Percentiles rank a stretch among this genome's conserved stretches.
phyloP scores from a whole-genome alignment of 2,113 vertebrate species.

The Aramus guarauna region DNA sequence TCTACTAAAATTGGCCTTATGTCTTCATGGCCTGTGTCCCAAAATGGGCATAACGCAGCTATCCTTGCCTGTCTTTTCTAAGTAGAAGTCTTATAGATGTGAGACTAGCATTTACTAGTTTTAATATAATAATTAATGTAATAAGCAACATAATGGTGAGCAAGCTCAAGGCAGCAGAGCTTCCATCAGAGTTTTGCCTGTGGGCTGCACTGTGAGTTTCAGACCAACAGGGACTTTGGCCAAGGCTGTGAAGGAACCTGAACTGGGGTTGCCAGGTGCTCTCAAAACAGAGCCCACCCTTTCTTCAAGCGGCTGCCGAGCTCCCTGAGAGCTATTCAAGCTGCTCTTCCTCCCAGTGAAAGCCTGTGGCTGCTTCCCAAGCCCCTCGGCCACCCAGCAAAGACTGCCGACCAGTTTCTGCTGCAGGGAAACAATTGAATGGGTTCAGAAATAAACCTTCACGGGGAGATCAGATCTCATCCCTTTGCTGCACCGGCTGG shows the following conservation, averaged over 20 bases:
- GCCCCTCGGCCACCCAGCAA: neutral
- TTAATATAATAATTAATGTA: neutral
- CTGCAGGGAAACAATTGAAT: neutral
- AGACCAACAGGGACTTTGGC: neutral
- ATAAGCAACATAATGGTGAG: neutral
- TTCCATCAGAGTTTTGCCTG: neutral
- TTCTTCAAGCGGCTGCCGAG: neutral
- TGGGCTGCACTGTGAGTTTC: neutral
- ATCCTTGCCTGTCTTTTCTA: neutral
- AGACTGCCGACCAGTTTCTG: constrained; percentile 1
- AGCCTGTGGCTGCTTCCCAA: constrained; percentile 47
- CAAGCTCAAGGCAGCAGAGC: neutral
- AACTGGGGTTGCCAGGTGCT: neutral
- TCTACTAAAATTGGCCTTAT: neutral
- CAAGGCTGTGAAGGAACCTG: neutral
- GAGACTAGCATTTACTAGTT: neutral
- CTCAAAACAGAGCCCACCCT: constrained; percentile 8
- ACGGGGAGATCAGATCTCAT: neutral
- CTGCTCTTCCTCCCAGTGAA: constrained; percentile 27
- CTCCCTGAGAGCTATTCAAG: constrained; percentile 20
- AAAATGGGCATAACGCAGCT: neutral
- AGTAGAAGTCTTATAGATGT: neutral
- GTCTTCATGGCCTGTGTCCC: neutral
- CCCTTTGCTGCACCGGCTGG: neutral
- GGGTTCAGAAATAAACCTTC: constrained; percentile 24